Evolutionary conservation across 2,888 invertebrate species (phyloP).

Genomic region (Leptogaster cylindrica): DNA sequence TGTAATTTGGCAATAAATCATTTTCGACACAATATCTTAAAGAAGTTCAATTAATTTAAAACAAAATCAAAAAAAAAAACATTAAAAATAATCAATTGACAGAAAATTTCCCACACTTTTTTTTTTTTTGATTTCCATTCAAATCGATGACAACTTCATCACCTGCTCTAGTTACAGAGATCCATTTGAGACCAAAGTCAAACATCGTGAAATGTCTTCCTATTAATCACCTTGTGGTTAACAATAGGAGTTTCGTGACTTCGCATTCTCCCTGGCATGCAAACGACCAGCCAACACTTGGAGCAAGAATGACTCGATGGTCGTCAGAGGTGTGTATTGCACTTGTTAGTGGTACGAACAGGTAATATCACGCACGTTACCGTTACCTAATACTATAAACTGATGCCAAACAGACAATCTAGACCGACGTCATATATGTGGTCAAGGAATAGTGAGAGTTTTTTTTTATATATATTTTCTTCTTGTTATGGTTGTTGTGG

Average conservation of each 20-base stretch:
- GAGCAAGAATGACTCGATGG: constrained; percentile 2
- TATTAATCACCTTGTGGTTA: constrained; percentile 29
- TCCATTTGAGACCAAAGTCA: background rate
- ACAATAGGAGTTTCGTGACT: constrained; percentile 42
- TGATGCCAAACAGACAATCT: constrained; percentile 4
- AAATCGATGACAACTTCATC: constrained; percentile 17
- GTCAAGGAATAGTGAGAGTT: background rate
- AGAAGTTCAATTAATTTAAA: no score
- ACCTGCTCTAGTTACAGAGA: constrained; percentile 24
- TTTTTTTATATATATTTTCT: no score
- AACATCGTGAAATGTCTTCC: constrained; percentile 34
- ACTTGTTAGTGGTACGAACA: constrained; percentile 4
- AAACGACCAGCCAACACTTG: constrained; percentile 27
- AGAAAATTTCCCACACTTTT: background rate
- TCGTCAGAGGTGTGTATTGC: constrained; percentile 28
- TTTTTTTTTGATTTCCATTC: background rate
- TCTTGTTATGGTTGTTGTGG: background rate
- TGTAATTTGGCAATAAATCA: no score
- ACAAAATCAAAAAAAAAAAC: no score
- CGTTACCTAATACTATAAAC: constrained; percentile 23
- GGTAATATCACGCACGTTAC: constrained; percentile 42
- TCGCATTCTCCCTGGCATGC: constrained; percentile 36
- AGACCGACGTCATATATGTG: constrained; percentile 13
- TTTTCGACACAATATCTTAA: no score
- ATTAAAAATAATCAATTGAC: no score